Percentiles rank a stretch among this genome's conserved stretches.
These are phyloP conservation scores for Tapera naevia DNA, from an alignment of 2,797 vertebrate species.

Conservation along the genomic window DNA sequence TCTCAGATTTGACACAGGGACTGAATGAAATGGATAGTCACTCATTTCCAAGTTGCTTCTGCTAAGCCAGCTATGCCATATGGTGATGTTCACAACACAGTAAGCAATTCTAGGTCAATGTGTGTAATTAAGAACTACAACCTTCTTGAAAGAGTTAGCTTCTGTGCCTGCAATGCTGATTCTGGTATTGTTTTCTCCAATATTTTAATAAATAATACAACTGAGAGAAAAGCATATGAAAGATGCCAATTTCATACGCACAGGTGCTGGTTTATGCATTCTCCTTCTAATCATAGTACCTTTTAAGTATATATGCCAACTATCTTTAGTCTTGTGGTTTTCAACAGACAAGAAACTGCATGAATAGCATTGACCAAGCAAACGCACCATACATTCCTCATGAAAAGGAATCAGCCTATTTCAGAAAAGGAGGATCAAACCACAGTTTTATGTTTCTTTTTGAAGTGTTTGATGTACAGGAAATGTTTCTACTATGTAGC, in stretches of 20 bases:
- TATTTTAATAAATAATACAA: slow-evolving; percentile 4
- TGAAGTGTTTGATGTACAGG: neutral
- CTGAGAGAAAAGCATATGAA: neutral
- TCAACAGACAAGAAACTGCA: neutral
- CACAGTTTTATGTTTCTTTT: neutral
- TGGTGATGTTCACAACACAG: neutral
- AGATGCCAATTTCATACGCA: neutral
- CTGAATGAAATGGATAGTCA: neutral
- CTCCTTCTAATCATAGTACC: neutral
- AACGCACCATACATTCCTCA: neutral
- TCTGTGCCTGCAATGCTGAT: neutral
- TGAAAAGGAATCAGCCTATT: neutral
- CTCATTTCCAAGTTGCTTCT: neutral
- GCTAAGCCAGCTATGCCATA: neutral
- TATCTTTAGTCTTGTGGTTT: neutral
- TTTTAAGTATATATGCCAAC: neutral
- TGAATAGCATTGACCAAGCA: neutral
- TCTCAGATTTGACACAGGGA: neutral
- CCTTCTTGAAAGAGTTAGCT: neutral
- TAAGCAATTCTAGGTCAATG: neutral
- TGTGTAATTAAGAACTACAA: neutral
- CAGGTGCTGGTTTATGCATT: neutral
- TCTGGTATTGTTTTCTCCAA: neutral
- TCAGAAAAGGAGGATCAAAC: neutral
- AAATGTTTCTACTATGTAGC: accelerated